Base-by-base conservation (phyloP, 1,140 invertebrate genomes). In the Papilio dardanus region DNA sequence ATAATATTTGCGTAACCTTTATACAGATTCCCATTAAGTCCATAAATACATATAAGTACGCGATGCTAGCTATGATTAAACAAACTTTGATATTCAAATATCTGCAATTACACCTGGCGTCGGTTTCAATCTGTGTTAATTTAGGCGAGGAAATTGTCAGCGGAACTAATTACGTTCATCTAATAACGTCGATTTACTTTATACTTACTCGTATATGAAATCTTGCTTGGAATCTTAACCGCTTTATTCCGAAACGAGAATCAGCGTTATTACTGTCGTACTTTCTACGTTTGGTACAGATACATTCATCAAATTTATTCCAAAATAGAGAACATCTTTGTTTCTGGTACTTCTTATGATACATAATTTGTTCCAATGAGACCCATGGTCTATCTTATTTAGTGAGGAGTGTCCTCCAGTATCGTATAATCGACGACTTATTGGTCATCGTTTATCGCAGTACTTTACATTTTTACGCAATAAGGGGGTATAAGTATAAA, bases 41-140 rank as follows among this genome's bases (percentile, higher is more conserved):
- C 28, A 4, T 37, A 12, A 37, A 12, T 30, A 30, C 24, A 30
- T 28, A 30, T 58, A 50, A 21, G 3, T 19, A 10, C 24, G 10
- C 54, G 5, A 19, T 28, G 54, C 54, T 62, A 30, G 12, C 21
- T 12, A 14, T 62, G 30, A 28, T 62, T 30, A 24, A 28, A 62
- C 24, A 28, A 62, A 62, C 24, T 62, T 62, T 62, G 54, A 62
- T 62, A 62, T 62, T 62, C 54, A 30, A 62, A 62, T 62, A 62
- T 62, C 54, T 62, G 10, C 54, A 62, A 62, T 62, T 28, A 62
- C 54, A 62, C 54, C 54, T 62, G 54, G 54, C 3, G 24, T 62
- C 54, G 54, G 24, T 62, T 62, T 62, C 54, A 62, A 62, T 62
- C 24, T 28, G 24, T 12, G 24, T 62, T 62, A 62, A 62, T 62